These are phyloP conservation scores for Mirza zaza DNA, from an alignment of 2,113 vertebrate species.

Conservation along the genomic window DNA sequence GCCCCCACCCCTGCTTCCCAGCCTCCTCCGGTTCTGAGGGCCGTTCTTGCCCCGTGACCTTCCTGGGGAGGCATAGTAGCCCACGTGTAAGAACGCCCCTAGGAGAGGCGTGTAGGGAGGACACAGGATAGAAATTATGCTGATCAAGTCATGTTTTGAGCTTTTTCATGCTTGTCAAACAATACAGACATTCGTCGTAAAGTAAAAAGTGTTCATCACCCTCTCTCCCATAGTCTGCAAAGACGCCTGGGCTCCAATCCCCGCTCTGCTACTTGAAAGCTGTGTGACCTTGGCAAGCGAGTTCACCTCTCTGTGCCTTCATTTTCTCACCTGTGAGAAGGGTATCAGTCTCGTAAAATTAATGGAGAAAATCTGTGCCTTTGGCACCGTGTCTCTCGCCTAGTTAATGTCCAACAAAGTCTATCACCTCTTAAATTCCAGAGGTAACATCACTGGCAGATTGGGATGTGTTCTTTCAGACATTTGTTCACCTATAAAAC, in stretches of 20 bases:
- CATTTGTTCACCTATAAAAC: not conserved
- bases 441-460: not conserved
- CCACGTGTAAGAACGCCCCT: not conserved
- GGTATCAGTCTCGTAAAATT: not conserved
- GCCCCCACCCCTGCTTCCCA: not conserved
- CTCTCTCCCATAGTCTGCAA: not conserved
- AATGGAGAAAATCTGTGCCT: not conserved
- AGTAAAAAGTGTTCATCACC: not conserved
- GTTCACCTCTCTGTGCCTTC: not conserved
- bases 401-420: not conserved
- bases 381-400: too few species aligned
- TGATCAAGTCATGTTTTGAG: not conserved
- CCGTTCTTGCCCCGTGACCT: not conserved
- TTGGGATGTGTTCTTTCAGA: accelerated
- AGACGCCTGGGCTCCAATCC: not conserved
- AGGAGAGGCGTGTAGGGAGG: not conserved
- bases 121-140: not conserved
- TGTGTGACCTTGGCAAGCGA: not conserved
- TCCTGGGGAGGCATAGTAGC: not conserved
- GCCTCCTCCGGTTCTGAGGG: not conserved
- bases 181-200: not conserved
- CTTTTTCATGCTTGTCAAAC: not conserved
- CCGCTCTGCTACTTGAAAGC: not conserved
- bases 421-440: not conserved
- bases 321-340: not conserved